Conservation (phyloP, 92 coral and sea anemone genomes). For the Actinernus sp. region DNA sequence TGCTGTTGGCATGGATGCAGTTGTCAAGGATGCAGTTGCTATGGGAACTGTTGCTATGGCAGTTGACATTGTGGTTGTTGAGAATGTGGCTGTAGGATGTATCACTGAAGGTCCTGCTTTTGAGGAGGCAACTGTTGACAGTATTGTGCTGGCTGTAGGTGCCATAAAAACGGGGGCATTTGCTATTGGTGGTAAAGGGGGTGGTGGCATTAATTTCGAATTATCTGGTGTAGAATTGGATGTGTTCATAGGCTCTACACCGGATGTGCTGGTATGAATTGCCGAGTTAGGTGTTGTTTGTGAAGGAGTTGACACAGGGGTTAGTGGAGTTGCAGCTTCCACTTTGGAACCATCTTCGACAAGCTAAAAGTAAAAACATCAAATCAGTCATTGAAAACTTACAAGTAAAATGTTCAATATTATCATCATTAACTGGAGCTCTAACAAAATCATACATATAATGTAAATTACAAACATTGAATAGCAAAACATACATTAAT, state of each 20-base stretch:
- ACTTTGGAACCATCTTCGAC: constrained; percentile 4
- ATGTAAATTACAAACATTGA: too few relatives aligned
- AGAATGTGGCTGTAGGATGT: too few relatives aligned
- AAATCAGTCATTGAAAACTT: background rate
- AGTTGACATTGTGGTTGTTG: background rate
- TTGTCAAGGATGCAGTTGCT: constrained; percentile 22
- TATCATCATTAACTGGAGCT: too few relatives aligned
- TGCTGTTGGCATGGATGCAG: too few relatives aligned
- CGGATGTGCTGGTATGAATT: background rate
- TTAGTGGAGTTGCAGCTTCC: background rate
- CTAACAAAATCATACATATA: too few relatives aligned
- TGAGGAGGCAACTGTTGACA: constrained; percentile 26
- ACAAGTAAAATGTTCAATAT: background rate
- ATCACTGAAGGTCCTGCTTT: too few relatives aligned
- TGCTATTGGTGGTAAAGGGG: background rate
- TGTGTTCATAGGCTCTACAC: background rate
- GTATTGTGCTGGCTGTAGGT: too few relatives aligned
- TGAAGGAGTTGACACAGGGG: background rate
- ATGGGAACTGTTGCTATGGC: constrained; percentile 19
- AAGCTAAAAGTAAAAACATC: constrained; percentile 9
- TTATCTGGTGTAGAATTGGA: background rate
- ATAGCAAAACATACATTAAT: too few relatives aligned
- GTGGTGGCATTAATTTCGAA: constrained; percentile 2
- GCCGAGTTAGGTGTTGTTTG: background rate
- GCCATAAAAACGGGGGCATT: background rate